Evolutionary conservation across 2,113 vertebrate genomes (phyloP).

Genomic region (Tauraco erythrolophus): DNA sequence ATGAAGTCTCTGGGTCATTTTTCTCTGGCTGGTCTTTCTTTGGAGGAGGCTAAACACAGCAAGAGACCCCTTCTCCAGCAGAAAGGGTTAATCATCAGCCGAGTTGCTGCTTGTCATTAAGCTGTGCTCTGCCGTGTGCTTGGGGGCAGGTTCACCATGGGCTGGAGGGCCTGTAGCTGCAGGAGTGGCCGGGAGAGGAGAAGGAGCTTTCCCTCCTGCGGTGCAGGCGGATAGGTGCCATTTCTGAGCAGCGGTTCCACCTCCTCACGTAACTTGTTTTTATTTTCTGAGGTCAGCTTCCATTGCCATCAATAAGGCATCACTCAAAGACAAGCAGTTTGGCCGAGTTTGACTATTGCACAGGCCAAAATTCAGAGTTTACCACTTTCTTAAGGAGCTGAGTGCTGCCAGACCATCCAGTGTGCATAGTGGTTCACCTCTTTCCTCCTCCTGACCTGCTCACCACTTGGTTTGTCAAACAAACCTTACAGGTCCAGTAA

Average conservation of each 20-base stretch:
- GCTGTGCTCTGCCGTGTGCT: neutral
- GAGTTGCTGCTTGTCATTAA: neutral
- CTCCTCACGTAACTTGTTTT: neutral
- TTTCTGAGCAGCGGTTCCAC: neutral
- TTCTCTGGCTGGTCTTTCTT: neutral
- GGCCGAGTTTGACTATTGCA: neutral
- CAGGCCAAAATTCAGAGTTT: neutral
- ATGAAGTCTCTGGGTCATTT: neutral
- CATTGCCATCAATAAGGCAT: neutral
- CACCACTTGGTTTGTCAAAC: neutral
- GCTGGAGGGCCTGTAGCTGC: neutral
- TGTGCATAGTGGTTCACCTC: accelerated
- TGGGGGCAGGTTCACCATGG: accelerated
- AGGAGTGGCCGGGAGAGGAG: neutral
- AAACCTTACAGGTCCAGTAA: accelerated
- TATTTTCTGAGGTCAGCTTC: neutral
- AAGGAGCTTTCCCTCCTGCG: neutral
- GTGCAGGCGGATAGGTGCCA: accelerated
- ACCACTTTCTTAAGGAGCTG: neutral
- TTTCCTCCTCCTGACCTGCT: neutral
- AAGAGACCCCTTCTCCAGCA: neutral
- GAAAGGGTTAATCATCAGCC: neutral
- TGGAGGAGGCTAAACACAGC: neutral
- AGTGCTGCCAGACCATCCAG: neutral
- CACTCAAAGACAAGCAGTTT: neutral